Conservation (phyloP, 2,113 vertebrate genomes). For the Solenodon paradoxus region DNA sequence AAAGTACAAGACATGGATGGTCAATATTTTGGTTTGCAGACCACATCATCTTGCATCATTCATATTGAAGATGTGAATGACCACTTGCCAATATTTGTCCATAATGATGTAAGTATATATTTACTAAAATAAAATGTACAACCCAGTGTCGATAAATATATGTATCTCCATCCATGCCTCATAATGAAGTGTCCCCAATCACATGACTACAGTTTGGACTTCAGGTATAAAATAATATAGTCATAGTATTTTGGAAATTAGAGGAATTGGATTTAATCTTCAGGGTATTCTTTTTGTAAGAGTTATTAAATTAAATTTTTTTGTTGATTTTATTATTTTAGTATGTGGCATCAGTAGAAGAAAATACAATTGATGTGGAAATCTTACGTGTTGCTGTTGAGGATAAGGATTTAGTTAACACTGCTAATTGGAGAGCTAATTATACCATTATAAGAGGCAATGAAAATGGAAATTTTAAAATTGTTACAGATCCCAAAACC, state of each 20-base stretch:
- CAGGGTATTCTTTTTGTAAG: not conserved
- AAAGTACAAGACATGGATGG: conserved; percentile 89
- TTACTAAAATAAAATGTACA: not conserved
- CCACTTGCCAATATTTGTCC: conserved; percentile 86
- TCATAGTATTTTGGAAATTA: not conserved
- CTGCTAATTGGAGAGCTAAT: conserved; percentile 86
- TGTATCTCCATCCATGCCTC: not conserved
- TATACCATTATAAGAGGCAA: conserved; percentile 90
- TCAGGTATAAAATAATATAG: not conserved
- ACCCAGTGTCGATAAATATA: not conserved
- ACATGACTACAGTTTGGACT: not conserved
- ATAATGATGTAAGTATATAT: conserved; percentile 83
- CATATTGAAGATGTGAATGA: conserved; percentile 88
- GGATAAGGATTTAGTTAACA: conserved; percentile 87
- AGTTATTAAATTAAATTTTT: not conserved
- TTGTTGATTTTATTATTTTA: conserved; percentile 68
- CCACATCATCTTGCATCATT: conserved; percentile 85
- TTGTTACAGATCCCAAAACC: conserved; percentile 86
- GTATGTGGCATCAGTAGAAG: conserved; percentile 83
- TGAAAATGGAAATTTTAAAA: conserved; percentile 88
- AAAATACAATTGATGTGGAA: conserved; percentile 85
- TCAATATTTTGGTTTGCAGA: conserved; percentile 77
- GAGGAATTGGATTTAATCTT: not conserved
- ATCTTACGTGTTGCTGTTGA: conserved; percentile 85
- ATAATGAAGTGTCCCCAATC: not conserved